These are phyloP conservation scores for Ferrisia virgata DNA, from an alignment of 2,888 invertebrate species.

Conservation along the genomic window DNA sequence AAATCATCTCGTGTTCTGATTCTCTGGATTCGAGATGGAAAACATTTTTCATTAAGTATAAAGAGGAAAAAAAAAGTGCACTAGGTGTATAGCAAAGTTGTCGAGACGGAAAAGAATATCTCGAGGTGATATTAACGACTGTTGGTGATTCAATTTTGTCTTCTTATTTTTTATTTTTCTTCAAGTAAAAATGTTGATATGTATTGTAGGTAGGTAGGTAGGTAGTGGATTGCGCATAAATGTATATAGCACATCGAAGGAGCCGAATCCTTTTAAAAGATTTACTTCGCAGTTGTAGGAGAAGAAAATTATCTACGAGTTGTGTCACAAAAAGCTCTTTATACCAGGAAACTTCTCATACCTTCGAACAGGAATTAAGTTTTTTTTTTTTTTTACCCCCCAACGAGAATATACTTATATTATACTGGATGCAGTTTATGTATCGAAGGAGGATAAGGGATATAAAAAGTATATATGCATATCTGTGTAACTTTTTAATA, in stretches of 20 bases:
- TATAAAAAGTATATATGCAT: neutral
- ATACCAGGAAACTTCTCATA: neutral
- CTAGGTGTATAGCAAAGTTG: neutral
- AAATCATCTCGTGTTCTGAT: neutral
- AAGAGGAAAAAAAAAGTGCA: neutral
- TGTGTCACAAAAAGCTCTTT: neutral
- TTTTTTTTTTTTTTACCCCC: no score
- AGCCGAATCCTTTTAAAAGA: neutral
- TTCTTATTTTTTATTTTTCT: neutral
- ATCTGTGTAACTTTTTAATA: neutral
- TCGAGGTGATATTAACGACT: neutral
- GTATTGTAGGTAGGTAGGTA: neutral
- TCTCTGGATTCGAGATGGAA: neutral
- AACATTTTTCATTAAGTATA: neutral
- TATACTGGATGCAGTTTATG: neutral
- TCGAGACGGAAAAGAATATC: no score
- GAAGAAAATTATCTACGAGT: neutral
- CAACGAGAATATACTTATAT: neutral
- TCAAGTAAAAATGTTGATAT: neutral
- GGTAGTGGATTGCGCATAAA: no score
- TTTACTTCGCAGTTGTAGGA: neutral
- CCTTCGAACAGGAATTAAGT: neutral
- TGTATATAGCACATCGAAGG: neutral
- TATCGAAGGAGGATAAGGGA: neutral
- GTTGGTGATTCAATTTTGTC: neutral